A percentile compares a stretch with the other conserved stretches of the same genome.
Conservation (phyloP, 1,140 invertebrate species). For the Tetramorium simillimum region DNA sequence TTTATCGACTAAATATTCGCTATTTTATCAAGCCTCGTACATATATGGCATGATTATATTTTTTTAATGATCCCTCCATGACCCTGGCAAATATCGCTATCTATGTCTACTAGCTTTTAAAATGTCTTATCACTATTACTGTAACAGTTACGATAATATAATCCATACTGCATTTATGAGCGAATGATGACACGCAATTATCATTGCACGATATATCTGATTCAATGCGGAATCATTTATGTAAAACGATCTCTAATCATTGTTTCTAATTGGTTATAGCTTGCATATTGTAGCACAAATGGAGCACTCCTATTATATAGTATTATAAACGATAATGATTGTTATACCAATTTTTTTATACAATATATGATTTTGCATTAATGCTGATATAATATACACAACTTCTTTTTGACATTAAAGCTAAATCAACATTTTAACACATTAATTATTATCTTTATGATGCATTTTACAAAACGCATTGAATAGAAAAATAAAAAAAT, state of each 20-base stretch:
- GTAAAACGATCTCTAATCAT: constrained; percentile 24
- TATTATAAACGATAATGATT: constrained; percentile 25
- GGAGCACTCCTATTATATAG: not conserved
- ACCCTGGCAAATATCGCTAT: constrained; percentile 33
- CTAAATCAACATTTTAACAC: too few species aligned
- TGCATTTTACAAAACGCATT: not conserved
- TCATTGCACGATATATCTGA: not conserved
- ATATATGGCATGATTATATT: not conserved
- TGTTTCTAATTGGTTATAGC: not conserved
- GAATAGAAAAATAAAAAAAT: not conserved
- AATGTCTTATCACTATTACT: constrained; percentile 25
- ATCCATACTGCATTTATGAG: constrained; percentile 22
- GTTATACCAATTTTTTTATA: not conserved
- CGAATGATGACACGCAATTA: not conserved
- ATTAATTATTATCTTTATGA: not conserved
- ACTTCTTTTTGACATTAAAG: not conserved
- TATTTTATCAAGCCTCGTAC: not conserved
- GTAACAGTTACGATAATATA: not conserved
- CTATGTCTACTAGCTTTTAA: not conserved
- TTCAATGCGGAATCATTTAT: constrained; percentile 7
- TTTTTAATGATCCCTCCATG: not conserved
- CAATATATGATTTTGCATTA: constrained; percentile 1
- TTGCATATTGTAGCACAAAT: not conserved
- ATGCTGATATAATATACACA: constrained; percentile 7
- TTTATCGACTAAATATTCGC: not conserved